Evolutionary conservation across 1,140 invertebrate genomes (phyloP).

Genomic region (Euschistus heros): DNA sequence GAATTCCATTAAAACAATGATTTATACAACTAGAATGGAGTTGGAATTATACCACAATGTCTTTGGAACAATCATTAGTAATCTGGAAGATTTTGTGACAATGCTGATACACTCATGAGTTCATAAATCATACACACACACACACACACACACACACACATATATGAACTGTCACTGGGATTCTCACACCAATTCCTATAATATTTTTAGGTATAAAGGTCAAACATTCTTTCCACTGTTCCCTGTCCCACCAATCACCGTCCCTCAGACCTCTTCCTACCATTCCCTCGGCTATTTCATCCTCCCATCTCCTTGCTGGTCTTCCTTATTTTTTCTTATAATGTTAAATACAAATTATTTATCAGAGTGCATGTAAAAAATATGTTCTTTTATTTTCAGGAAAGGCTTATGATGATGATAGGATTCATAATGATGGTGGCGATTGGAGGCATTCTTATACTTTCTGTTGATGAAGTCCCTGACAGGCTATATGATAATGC

Average conservation of each 20-base stretch:
- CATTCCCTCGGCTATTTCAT: too few species aligned
- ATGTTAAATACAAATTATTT: background rate
- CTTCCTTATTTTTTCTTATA: too few species aligned
- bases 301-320: too few species aligned
- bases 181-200: too few species aligned
- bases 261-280: too few species aligned
- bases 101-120: background rate
- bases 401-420: slow-evolving; percentile 51
- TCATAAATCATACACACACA: too few species aligned
- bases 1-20: too few species aligned
- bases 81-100: background rate
- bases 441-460: slow-evolving; percentile 53
- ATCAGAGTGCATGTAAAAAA: background rate
- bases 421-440: slow-evolving; percentile 54
- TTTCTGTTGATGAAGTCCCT: slow-evolving; percentile 56
- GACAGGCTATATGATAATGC: slow-evolving; percentile 55
- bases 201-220: too few species aligned
- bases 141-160: too few species aligned
- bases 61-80: background rate
- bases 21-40: background rate
- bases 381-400: slow-evolving; percentile 34
- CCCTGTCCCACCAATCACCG: too few species aligned
- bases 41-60: background rate
- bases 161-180: too few species aligned
- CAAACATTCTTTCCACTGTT: too few species aligned